These are phyloP conservation scores for Luffia ferchaultella DNA, from an alignment of 2,888 invertebrate species.

Conservation along the genomic window DNA sequence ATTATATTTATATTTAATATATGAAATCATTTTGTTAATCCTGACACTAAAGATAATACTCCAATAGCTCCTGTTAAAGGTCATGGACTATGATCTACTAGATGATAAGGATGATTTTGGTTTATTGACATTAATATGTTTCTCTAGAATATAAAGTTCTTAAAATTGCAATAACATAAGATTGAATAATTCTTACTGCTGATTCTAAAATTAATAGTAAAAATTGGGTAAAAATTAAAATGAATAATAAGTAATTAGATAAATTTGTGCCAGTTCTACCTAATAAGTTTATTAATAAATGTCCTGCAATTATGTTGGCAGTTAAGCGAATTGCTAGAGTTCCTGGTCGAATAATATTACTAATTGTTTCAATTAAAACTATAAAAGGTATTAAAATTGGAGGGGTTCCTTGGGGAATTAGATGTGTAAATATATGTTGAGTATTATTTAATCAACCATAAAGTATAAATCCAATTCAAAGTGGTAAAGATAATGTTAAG, in stretches of 20 bases:
- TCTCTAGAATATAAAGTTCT: constrained; percentile 73
- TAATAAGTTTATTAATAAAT: constrained; percentile 71
- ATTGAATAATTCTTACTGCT: constrained; percentile 71
- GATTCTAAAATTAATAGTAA: constrained; percentile 63
- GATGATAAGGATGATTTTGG: constrained; percentile 69
- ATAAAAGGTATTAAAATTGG: constrained; percentile 72
- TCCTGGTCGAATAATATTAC: constrained; percentile 74
- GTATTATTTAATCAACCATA: constrained; percentile 71
- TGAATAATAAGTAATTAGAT: constrained; percentile 26
- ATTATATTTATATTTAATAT: constrained; percentile 59
- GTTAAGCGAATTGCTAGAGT: constrained; percentile 75
- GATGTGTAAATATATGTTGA: constrained; percentile 70
- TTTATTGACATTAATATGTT: constrained; percentile 65
- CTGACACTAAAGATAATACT: constrained; percentile 62
- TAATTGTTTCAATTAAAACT: constrained; percentile 78
- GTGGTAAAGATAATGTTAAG: constrained; percentile 63
- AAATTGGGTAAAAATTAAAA: constrained; percentile 54
- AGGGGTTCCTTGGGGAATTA: constrained; percentile 75
- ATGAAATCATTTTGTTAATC: constrained; percentile 71
- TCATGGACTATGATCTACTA: constrained; percentile 73
- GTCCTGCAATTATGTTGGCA: constrained; percentile 82
- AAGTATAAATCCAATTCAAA: constrained; percentile 73
- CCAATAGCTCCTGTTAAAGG: constrained; percentile 68
- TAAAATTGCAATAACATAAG: constrained; percentile 72
- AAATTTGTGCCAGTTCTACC: constrained; percentile 36